Percentiles rank a stretch among this genome's conserved stretches.
Conservation (phyloP, 2,888 invertebrate genomes). For the Calliscelio sp. region DNA sequence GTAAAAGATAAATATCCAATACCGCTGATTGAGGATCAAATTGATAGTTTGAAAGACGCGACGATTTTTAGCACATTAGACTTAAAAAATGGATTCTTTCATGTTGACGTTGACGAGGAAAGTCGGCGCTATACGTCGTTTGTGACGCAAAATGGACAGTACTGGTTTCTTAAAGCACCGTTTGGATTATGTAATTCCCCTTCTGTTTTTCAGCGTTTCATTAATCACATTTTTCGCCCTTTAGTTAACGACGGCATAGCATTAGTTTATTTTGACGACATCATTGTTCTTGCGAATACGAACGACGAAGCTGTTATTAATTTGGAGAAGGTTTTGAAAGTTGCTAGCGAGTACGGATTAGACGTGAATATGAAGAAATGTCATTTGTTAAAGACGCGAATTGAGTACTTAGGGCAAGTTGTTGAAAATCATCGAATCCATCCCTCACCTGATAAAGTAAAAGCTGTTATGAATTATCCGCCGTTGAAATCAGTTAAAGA, state of each 20-base stretch:
- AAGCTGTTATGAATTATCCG: conserved; percentile 36
- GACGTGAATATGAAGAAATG: conserved; percentile 31
- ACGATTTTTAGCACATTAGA: conserved; percentile 15
- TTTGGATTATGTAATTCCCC: conserved; percentile 16
- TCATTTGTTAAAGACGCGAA: too few species aligned
- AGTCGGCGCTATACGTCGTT: conserved; percentile 5
- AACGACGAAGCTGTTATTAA: neutral
- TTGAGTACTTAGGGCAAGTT: neutral
- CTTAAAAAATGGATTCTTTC: conserved; percentile 29
- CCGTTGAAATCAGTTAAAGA: conserved; percentile 1
- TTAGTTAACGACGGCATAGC: conserved; percentile 23
- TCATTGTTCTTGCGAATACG: conserved; percentile 16
- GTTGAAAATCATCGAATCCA: neutral
- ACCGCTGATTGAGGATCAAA: conserved; percentile 70
- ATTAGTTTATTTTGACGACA: conserved; percentile 32
- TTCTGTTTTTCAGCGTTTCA: conserved; percentile 15
- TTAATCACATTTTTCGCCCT: conserved; percentile 12
- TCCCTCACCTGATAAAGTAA: neutral
- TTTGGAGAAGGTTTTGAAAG: neutral
- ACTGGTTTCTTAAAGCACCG: conserved; percentile 1
- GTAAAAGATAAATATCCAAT: conserved; percentile 72
- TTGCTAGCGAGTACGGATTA: neutral
- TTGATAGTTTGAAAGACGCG: conserved; percentile 26
- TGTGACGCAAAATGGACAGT: neutral
- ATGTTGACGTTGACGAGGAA: neutral